Percentiles rank a stretch among this genome's conserved stretches.
These are phyloP conservation scores for Lordiphosa andalusiaca DNA, from an alignment of 2,888 invertebrate species.

Conservation along the genomic window DNA sequence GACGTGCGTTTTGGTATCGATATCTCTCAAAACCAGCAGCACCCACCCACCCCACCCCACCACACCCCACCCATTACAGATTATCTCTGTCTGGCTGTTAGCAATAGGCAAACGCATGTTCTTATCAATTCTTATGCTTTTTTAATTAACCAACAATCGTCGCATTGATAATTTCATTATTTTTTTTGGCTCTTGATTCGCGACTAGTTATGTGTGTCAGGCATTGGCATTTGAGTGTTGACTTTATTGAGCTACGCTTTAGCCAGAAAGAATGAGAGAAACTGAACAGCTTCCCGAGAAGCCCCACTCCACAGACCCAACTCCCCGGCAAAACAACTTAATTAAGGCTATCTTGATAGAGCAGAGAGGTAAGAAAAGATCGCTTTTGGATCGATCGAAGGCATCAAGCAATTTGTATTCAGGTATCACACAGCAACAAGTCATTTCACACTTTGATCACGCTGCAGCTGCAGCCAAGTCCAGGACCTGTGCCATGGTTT, in stretches of 20 bases:
- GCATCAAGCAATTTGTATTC: slow-evolving; percentile 79
- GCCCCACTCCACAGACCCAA: neutral
- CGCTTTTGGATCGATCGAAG: slow-evolving; percentile 45
- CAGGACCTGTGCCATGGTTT: slow-evolving; percentile 19
- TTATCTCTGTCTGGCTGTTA: slow-evolving; percentile 18
- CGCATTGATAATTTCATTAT: slow-evolving; percentile 58
- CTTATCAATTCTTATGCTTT: slow-evolving; percentile 44
- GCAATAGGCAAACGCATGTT: slow-evolving; percentile 11
- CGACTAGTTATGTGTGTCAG: slow-evolving; percentile 27
- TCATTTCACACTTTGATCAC: slow-evolving; percentile 78
- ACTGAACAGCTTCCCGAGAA: slow-evolving; percentile 41
- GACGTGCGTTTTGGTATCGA: slow-evolving; percentile 23
- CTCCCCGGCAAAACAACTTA: slow-evolving; percentile 60
- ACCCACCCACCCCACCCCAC: too few relatives aligned
- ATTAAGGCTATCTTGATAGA: slow-evolving; percentile 43
- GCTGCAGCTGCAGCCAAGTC: slow-evolving; percentile 52
- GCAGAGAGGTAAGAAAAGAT: neutral
- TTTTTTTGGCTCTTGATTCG: slow-evolving; percentile 18
- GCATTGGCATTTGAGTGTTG: slow-evolving; percentile 29
- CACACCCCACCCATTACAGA: slow-evolving; percentile 4
- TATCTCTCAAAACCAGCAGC: slow-evolving; percentile 11
- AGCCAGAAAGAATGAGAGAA: slow-evolving; percentile 20
- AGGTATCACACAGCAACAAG: slow-evolving; percentile 74
- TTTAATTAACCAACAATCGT: slow-evolving; percentile 25
- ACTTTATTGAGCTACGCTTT: slow-evolving; percentile 43